These are phyloP conservation scores for Slavum lentiscoides DNA, from an alignment of 2,888 invertebrate genomes.

Conservation along the genomic window DNA sequence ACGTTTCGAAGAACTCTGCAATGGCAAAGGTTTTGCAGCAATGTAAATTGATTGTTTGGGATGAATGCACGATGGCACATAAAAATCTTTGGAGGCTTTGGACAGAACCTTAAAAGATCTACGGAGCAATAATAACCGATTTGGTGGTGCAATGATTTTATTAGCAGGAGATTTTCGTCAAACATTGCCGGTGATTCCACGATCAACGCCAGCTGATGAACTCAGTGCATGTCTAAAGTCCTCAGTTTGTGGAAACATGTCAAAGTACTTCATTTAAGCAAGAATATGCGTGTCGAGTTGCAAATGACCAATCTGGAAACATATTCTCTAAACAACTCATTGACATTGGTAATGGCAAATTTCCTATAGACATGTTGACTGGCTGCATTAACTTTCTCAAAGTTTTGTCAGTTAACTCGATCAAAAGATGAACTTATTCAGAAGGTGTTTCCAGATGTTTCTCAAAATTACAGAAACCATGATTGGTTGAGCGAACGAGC, in stretches of 20 bases:
- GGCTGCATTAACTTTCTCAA: conserved; percentile 57
- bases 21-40: background rate
- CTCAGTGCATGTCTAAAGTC: conserved; percentile 50
- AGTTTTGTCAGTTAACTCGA: conserved; percentile 57
- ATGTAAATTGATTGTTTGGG: conserved; percentile 56
- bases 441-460: conserved; percentile 58
- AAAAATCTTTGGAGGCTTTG: conserved; percentile 25
- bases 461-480: too few species aligned
- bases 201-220: conserved; percentile 53
- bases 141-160: too few species aligned
- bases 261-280: conserved; percentile 51
- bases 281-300: conserved; percentile 45
- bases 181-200: conserved; percentile 57
- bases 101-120: too few species aligned
- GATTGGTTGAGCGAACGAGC: too few species aligned
- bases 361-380: conserved; percentile 56
- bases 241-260: conserved; percentile 55
- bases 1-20: too few species aligned
- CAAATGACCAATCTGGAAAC: conserved; percentile 27
- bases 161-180: conserved; percentile 57
- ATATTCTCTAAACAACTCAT: too few species aligned
- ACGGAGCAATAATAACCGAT: too few species aligned
- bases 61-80: conserved; percentile 58
- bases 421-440: conserved; percentile 57
- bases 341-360: conserved; percentile 23